Conservation (phyloP, 2,797 vertebrate species). For the Salmo trutta region DNA sequence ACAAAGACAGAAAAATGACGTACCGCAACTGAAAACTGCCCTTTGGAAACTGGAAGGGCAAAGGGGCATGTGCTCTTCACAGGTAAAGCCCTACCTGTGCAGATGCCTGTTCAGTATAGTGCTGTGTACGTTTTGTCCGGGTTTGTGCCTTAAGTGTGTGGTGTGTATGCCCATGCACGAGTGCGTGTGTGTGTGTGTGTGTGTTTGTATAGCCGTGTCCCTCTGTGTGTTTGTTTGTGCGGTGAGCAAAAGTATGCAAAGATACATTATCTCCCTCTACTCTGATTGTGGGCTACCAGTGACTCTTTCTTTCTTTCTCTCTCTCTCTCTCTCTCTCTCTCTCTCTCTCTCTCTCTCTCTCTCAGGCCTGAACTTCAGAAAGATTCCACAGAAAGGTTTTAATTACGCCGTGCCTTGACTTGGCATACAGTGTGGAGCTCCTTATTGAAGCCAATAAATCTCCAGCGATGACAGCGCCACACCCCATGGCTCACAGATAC, state of each 20-base stretch:
- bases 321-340: not conserved
- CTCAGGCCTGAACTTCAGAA: slow-evolving; percentile 63
- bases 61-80: no score
- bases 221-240: slow-evolving; percentile 5
- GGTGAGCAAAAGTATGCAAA: slow-evolving; percentile 12
- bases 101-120: slow-evolving; percentile 3
- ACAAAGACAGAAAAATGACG: no score
- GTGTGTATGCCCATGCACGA: not conserved
- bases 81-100: not conserved
- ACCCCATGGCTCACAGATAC: slow-evolving; percentile 53
- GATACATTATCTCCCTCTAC: not conserved
- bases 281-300: slow-evolving; percentile 18
- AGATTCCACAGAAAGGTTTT: slow-evolving; percentile 72
- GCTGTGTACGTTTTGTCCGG: not conserved
- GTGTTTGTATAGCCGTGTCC: slow-evolving; percentile 5
- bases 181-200: not conserved
- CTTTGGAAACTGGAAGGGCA: no score
- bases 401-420: slow-evolving; percentile 72
- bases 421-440: slow-evolving; percentile 64
- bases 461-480: slow-evolving; percentile 51
- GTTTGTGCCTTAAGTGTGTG: not conserved
- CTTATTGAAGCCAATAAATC: slow-evolving; percentile 72
- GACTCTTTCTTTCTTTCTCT: slow-evolving; percentile 15
- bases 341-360: slow-evolving; percentile 11
- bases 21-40: no score